phyloP scores from a whole-genome alignment of 2,113 vertebrate species.

The Carettochelys insculpta region DNA sequence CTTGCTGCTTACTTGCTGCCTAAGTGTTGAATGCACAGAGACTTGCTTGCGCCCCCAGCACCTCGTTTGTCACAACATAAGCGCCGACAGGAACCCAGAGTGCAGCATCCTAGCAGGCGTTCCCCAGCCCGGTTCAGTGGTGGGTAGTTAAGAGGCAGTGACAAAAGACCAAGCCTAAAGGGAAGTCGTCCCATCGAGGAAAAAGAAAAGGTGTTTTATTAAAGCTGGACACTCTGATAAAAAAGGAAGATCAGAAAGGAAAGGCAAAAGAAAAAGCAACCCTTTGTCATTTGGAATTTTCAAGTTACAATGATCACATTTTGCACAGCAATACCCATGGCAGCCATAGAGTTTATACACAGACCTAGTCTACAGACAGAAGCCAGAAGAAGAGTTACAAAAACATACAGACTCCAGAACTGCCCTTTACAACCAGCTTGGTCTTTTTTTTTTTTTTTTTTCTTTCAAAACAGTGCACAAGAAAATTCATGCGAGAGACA shows the following conservation, averaged over 20 bases:
- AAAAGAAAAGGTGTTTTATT: slow-evolving; percentile 61
- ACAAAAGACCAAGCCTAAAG: neutral
- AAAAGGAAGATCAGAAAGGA: slow-evolving; percentile 44
- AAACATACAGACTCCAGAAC: slow-evolving; percentile 59
- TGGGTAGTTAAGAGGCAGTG: neutral
- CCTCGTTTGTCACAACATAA: too few species aligned
- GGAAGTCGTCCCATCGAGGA: neutral
- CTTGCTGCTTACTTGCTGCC: too few species aligned
- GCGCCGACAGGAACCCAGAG: too few species aligned
- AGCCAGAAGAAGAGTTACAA: slow-evolving; percentile 68
- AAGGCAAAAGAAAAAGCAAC: slow-evolving; percentile 77
- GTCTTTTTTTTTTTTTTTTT: neutral
- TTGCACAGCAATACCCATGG: slow-evolving; percentile 86
- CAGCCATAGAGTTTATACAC: slow-evolving; percentile 86
- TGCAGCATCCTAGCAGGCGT: neutral
- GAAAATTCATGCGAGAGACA: slow-evolving; percentile 86
- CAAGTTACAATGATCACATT: slow-evolving; percentile 81
- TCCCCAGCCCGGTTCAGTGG: neutral
- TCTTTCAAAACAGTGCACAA: slow-evolving; percentile 76
- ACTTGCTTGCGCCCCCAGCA: too few species aligned
- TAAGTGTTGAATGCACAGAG: too few species aligned
- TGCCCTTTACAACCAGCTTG: slow-evolving; percentile 28
- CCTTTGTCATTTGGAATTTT: slow-evolving; percentile 73
- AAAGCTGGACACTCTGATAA: slow-evolving; percentile 60
- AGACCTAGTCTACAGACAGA: slow-evolving; percentile 82